phyloP scores from a whole-genome alignment of 2,113 vertebrate species.

The Pachyramphus minor region DNA sequence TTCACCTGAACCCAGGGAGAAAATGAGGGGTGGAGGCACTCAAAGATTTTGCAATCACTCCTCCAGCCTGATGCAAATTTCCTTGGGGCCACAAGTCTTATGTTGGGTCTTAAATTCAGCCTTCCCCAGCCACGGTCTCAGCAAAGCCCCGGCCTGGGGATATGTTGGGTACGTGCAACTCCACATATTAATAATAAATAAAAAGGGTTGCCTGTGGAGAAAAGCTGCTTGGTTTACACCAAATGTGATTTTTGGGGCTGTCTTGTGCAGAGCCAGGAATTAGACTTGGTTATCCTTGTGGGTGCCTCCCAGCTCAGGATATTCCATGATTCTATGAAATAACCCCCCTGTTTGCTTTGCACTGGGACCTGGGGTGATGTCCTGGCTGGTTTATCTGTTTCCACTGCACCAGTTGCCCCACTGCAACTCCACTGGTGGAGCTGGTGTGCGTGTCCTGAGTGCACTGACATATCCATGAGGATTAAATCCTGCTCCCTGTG shows the following conservation, averaged over 20 bases:
- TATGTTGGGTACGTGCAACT: accelerated
- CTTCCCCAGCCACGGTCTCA: accelerated
- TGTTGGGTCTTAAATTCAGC: neutral
- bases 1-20: neutral
- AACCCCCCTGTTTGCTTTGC: neutral
- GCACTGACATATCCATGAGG: neutral
- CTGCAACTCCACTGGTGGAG: neutral
- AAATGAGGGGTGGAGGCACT: accelerated
- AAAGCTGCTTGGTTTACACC: neutral
- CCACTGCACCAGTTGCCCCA: neutral
- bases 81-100: neutral
- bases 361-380: neutral
- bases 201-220: neutral
- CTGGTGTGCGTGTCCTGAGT: neutral
- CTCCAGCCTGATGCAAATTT: neutral
- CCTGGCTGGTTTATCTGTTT: neutral
- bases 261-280: neutral
- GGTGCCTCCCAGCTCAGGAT: neutral
- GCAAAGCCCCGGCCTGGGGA: neutral
- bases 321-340: neutral
- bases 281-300: accelerated
- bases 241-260: neutral
- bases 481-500: neutral
- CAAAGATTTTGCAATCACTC: neutral
- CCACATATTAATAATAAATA: accelerated